Evolutionary conservation across 2,888 invertebrate genomes (phyloP).

Genomic region (Buathra laborator): DNA sequence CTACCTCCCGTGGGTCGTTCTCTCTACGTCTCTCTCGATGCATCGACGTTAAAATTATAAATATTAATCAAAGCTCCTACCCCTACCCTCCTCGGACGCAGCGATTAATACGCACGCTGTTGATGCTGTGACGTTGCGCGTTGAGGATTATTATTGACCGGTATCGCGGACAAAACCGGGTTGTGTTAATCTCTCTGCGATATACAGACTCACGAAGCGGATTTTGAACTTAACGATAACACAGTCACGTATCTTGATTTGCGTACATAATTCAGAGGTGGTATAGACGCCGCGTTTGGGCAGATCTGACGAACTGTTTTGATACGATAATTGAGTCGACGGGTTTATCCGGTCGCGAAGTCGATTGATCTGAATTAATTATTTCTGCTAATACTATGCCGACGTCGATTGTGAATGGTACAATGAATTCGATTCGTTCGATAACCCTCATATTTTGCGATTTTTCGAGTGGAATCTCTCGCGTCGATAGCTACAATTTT

Average conservation of each 20-base stretch:
- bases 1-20: not conserved
- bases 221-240: conserved; percentile 42
- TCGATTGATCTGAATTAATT: not conserved
- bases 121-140: conserved; percentile 21
- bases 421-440: not conserved
- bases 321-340: conserved; percentile 33
- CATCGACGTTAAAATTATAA: conserved; percentile 41
- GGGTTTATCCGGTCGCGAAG: conserved; percentile 23
- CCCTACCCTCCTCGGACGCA: not conserved
- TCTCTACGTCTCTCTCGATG: not conserved
- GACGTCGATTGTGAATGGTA: not conserved
- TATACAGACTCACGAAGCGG: conserved; percentile 7
- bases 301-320: conserved; percentile 13
- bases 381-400: not conserved
- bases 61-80: conserved; percentile 48
- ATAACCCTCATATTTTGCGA: conserved; percentile 1
- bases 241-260: conserved; percentile 48
- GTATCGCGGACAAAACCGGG: conserved; percentile 18
- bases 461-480: not conserved
- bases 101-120: conserved; percentile 44
- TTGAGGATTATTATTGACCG: conserved; percentile 47
- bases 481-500: conserved; percentile 4
- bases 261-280: not conserved
- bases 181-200: conserved; percentile 25
- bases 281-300: conserved; percentile 15